Evolutionary conservation across 2,888 invertebrate genomes (phyloP).

Genomic region (Acleris literana): DNA sequence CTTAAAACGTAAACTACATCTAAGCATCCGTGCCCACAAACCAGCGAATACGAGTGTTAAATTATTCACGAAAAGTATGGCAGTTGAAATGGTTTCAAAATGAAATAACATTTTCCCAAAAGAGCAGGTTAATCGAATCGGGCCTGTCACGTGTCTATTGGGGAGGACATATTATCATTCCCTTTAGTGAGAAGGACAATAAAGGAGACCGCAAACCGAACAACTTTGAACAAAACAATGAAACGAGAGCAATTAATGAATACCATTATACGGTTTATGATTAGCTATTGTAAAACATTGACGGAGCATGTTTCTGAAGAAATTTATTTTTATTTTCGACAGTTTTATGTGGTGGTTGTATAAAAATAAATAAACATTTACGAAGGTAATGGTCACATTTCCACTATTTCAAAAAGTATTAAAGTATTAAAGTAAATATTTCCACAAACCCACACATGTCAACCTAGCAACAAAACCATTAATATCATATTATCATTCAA

Average conservation of each 20-base stretch:
- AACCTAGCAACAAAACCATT: too few relatives aligned
- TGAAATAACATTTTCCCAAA: conserved; percentile 36
- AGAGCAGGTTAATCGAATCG: conserved; percentile 53
- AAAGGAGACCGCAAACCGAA: conserved; percentile 48
- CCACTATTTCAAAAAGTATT: too few relatives aligned
- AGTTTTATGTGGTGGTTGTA: too few relatives aligned
- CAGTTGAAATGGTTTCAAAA: conserved; percentile 31
- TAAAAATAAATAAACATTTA: too few relatives aligned
- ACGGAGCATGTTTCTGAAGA: too few relatives aligned
- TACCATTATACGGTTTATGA: background rate
- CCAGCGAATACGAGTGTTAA: conserved; percentile 1
- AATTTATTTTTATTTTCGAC: background rate
- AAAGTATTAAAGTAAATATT: too few relatives aligned
- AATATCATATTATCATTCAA: too few relatives aligned
- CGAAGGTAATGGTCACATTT: too few relatives aligned
- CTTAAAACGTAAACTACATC: background rate
- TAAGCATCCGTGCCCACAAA: background rate
- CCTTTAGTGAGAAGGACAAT: conserved; percentile 49
- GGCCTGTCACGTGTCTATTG: conserved; percentile 48
- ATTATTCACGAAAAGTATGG: conserved; percentile 25
- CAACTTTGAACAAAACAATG: conserved; percentile 49
- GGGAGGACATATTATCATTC: conserved; percentile 51
- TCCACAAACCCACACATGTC: too few relatives aligned
- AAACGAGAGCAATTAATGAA: conserved; percentile 58
- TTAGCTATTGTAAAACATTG: too few relatives aligned